These are phyloP conservation scores for Alcedo quadribrachys DNA, from an alignment of 2,797 vertebrate genomes.

Conservation along the genomic window DNA sequence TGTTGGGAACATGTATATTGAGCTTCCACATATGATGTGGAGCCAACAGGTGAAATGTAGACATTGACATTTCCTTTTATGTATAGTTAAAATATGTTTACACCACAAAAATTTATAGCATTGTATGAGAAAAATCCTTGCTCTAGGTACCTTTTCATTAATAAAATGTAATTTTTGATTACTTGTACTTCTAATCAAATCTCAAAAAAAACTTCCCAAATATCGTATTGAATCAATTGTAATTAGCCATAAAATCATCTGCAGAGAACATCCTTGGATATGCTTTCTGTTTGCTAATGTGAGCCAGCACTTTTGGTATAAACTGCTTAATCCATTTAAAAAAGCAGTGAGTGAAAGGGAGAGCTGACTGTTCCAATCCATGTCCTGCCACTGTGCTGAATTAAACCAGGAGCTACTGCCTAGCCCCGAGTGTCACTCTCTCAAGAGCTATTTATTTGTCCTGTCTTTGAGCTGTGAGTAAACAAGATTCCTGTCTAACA, in stretches of 20 bases:
- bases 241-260: neutral
- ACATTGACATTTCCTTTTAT: neutral
- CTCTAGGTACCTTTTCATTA: neutral
- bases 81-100: neutral
- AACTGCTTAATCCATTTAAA: neutral
- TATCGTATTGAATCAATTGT: neutral
- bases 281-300: neutral
- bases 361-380: neutral
- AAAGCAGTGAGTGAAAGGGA: neutral
- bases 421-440: neutral
- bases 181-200: neutral
- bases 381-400: neutral
- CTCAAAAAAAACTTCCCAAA: neutral
- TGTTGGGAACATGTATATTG: rapidly evolving
- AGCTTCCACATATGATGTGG: neutral
- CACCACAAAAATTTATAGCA: neutral
- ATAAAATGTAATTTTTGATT: neutral
- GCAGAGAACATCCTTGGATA: neutral
- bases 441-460: neutral
- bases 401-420: neutral
- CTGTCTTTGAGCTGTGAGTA: neutral
- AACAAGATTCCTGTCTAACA: neutral
- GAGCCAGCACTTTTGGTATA: neutral
- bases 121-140: neutral
- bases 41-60: neutral